phyloP scores from a whole-genome alignment of 2,888 invertebrate species.

The Drosophila formosana region DNA sequence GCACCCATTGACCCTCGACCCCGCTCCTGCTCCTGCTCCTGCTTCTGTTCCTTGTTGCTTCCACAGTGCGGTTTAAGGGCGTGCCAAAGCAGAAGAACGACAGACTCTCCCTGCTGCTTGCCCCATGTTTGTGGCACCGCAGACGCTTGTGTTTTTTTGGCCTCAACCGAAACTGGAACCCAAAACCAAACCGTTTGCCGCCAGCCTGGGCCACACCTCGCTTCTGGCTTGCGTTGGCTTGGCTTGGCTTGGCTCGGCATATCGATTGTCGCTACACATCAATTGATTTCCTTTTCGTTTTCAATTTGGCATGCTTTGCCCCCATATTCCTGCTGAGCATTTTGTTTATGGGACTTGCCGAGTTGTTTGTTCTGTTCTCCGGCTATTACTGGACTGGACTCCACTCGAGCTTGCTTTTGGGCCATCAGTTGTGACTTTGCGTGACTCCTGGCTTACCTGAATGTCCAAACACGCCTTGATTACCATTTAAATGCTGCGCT shows the following conservation, averaged over 20 bases:
- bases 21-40: not conserved
- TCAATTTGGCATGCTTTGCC: conserved; percentile 67
- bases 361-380: conserved; percentile 48
- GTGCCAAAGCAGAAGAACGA: conserved; percentile 57
- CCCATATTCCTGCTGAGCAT: conserved; percentile 24
- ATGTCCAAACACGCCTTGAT: conserved; percentile 70
- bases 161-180: conserved; percentile 31
- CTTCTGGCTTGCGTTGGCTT: conserved; percentile 12
- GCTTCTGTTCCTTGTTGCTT: conserved; percentile 19
- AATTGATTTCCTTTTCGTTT: conserved; percentile 81
- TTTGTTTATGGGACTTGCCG: conserved; percentile 56
- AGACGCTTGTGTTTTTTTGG: conserved; percentile 55
- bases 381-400: conserved; percentile 14
- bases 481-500: conserved; percentile 78
- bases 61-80: conserved; percentile 60
- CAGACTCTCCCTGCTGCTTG: conserved; percentile 24
- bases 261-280: conserved; percentile 77
- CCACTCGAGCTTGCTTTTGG: conserved; percentile 27
- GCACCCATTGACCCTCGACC: conserved; percentile 8
- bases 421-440: conserved; percentile 74
- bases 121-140: conserved; percentile 39
- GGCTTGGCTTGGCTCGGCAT: conserved; percentile 42
- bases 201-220: conserved; percentile 41
- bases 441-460: conserved; percentile 75
- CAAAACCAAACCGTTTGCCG: conserved; percentile 17